A percentile compares a stretch with the other conserved stretches of the same genome.
Conservation (phyloP, 2,797 vertebrate species). For the Eulemur mongoz region DNA sequence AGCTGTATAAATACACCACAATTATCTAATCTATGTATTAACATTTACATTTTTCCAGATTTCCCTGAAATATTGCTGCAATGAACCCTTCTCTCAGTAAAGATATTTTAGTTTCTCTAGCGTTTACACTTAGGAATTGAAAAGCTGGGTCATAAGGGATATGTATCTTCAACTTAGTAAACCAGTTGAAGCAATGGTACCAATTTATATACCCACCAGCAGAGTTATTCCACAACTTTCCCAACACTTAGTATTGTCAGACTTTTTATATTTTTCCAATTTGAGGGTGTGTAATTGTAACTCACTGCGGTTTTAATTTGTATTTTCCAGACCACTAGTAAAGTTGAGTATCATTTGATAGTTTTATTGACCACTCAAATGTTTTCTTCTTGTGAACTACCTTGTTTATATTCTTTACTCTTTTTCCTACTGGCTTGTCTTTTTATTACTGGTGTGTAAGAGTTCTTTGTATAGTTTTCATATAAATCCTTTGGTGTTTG, state of each 20-base stretch:
- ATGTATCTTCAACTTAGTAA: background rate
- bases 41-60: conserved; percentile 4
- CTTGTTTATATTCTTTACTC: background rate
- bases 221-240: background rate
- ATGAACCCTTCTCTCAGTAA: background rate
- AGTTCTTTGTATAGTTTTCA: background rate
- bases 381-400: background rate
- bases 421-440: background rate
- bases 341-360: background rate
- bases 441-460: background rate
- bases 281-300: background rate
- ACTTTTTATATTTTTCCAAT: background rate
- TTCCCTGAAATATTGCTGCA: background rate
- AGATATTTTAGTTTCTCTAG: background rate
- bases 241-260: background rate
- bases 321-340: conserved; percentile 5
- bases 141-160: background rate
- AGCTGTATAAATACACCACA: background rate
- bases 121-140: background rate
- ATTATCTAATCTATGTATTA: background rate
- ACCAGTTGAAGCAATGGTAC: background rate
- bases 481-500: background rate
- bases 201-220: background rate
- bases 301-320: background rate
- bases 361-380: background rate